A percentile compares a stretch with the other conserved stretches of the same genome.
Conservation (phyloP, 2,888 invertebrate species). For the Hyles lineata region DNA sequence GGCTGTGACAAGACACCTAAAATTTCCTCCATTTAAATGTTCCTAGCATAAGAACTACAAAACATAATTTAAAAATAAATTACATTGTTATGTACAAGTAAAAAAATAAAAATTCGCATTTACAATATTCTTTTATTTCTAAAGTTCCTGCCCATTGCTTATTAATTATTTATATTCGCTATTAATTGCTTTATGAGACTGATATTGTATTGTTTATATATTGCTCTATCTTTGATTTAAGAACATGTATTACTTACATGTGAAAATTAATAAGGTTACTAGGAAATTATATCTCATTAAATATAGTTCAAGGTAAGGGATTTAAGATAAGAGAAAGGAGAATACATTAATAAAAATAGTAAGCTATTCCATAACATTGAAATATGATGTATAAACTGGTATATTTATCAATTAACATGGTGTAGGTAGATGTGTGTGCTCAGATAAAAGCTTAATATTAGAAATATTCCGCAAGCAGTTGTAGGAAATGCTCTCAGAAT, state of each 20-base stretch:
- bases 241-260: no score
- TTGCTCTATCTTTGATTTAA: no score
- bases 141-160: not conserved
- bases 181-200: not conserved
- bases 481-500: conserved; percentile 8
- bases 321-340: no score
- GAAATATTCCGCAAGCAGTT: not conserved
- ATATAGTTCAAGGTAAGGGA: no score
- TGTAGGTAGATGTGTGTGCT: not conserved
- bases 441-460: not conserved
- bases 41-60: not conserved
- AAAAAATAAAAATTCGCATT: conserved; percentile 19
- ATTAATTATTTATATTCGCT: not conserved
- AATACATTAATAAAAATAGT: no score
- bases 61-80: conserved; percentile 6
- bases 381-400: no score
- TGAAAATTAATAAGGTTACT: no score
- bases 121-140: conserved; percentile 13
- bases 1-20: no score
- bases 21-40: not conserved
- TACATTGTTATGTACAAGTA: conserved; percentile 15
- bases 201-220: no score
- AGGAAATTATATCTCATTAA: no score
- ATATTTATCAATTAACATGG: not conserved
- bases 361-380: no score